Evolutionary conservation across 2,797 vertebrate species (phyloP), one percentile per base, ranked within the genome.

Genomic region (Gymnothorax reevesii): DNA sequence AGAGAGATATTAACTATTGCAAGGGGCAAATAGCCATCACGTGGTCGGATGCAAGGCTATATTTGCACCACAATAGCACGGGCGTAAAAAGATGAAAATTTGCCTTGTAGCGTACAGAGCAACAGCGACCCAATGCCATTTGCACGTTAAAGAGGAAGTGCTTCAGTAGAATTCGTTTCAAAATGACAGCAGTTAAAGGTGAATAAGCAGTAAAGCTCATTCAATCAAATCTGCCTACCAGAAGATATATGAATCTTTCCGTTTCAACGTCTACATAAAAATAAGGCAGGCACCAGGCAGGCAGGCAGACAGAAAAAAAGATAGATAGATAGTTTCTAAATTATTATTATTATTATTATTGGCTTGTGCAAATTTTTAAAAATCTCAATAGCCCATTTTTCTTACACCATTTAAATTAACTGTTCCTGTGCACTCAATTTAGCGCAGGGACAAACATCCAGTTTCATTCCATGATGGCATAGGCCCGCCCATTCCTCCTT

Each of bases 1-100:
- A 33, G 42, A 83, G 80, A 62, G 87, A 71, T 27, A 71, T 54
- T 54, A 52, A 80, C 77, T 54, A 42, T 80, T 22, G 77, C 25
- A 54, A 17, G 12, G 73, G 73, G 33, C 13, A 80, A 80, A 54
- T 80, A 7, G 49, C 20, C 5, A 54, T 80, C 77, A 55, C 7
- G 52, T 79, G 77, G 77, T 54, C 54, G 10, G 49, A 55, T 55
- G 73, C 75, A n/a, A 22, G 20, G 49, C 22, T 80, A n/a, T 20
- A 17, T 22, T 22, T 55, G 20, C 49, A 80, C 77, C n/a, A 13
- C 49, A 17, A 33, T 73, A 77, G 69, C 69, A 73, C n/a, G 33
- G 2, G 2, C 33, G 33, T 73, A 12, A 73, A 73, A 6, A 15
- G 20, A 77, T 15, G 13, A 13, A 77, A 13, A 80, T 22, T 80